Percentiles rank a stretch among this genome's conserved stretches.
Conservation (phyloP, 2,888 invertebrate species). For the Ormia ochracea region DNA sequence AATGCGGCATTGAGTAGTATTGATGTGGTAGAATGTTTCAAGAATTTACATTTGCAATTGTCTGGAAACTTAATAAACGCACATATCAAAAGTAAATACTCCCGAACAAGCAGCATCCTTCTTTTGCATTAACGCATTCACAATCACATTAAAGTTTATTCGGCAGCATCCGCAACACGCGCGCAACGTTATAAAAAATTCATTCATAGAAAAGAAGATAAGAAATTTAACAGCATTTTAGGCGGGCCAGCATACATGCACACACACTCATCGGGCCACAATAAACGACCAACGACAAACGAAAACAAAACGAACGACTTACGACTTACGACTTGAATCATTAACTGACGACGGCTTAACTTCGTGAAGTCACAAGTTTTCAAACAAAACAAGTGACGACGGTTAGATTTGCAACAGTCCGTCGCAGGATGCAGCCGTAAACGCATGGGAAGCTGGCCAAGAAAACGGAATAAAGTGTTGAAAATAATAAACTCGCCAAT, state of each 20-base stretch:
- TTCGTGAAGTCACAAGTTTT: neutral
- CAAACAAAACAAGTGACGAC: slow-evolving; percentile 27
- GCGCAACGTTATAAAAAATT: neutral
- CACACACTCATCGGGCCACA: neutral
- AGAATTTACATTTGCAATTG: too few species aligned
- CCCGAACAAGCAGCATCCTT: too few species aligned
- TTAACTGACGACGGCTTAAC: neutral
- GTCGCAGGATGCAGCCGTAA: slow-evolving; percentile 31
- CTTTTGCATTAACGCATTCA: neutral
- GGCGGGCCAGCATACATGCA: neutral
- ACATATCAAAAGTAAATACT: too few species aligned
- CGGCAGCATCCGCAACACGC: neutral
- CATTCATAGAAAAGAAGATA: slow-evolving; percentile 23
- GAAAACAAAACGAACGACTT: neutral
- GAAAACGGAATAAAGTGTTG: neutral
- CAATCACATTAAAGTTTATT: neutral
- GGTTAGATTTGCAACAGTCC: slow-evolving; percentile 32
- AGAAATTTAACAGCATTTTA: neutral
- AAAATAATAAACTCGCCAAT: too few species aligned
- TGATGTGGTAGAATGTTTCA: too few species aligned
- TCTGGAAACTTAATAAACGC: too few species aligned
- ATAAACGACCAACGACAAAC: neutral
- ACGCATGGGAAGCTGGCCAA: neutral
- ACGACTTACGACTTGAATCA: neutral
- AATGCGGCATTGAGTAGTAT: too few species aligned